Evolutionary conservation across 1,140 invertebrate genomes (phyloP), one percentile per base, ranked within the genome.

Genomic region (Plectus sambesii): DNA sequence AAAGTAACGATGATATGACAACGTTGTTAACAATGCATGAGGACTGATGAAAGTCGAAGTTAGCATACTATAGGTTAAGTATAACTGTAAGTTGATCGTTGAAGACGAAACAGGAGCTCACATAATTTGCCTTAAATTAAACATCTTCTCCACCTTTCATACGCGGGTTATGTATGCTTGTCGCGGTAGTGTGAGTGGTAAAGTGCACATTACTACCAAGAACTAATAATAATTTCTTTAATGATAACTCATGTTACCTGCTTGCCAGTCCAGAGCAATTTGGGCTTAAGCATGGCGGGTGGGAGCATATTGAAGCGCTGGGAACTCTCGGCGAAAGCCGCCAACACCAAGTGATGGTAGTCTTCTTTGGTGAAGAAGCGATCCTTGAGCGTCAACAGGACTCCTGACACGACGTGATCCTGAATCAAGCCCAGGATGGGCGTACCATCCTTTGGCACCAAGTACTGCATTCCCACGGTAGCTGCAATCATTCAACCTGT

Each of bases 391-490:
- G 88, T 87, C 48, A 99, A 73, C 56, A 81, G 78, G 0, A 93
- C 87, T 20, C 87, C 90, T 24, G 86, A 82, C 49, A 99, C 82
- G 42, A 99, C 81, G 69, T 99, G 92, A 82, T 99, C 94, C 73
- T 99, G 92, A 71, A 99, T 98, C 2, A 99, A 77, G 54, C 94
- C 94, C 69, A 87, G 87, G 2, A 98, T 72, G 0, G 94, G 93
- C 2, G 90, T 89, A 2, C 94, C 94, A 73, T 99, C 92, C 74
- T 98, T 98, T 1, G 93, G 92, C 19, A 93, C 89, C 17, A 98
- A 75, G 69, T 93, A 98, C 66, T 99, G 89, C 67, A 41, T 58
- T 29, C 63, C 66, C 24, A 67, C 64, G 36, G 47, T 60, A 2
- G 60, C 63, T 68, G 33, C 46, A 55, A 55, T 38, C n/a, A n/a